Evolutionary conservation across 2,113 vertebrate species (phyloP).

Genomic region (Sula dactylatra): DNA sequence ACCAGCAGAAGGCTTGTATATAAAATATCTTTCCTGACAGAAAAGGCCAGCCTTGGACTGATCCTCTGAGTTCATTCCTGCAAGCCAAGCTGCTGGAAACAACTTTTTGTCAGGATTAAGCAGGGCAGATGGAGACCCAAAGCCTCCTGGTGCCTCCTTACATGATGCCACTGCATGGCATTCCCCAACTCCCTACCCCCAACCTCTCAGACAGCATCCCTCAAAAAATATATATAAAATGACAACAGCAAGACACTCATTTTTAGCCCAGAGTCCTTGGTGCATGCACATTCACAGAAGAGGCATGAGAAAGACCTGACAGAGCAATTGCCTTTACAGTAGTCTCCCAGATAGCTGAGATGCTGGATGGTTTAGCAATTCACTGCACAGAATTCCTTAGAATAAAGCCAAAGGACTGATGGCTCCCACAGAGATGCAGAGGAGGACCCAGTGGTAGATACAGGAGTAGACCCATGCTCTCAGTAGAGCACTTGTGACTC

Average conservation of each 20-base stretch:
- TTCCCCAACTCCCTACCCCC: neutral
- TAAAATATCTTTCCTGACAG: neutral
- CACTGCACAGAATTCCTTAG: neutral
- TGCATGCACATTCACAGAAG: neutral
- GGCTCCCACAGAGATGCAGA: neutral
- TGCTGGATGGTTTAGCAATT: neutral
- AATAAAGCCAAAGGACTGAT: neutral
- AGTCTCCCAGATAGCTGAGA: neutral
- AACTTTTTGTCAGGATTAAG: neutral
- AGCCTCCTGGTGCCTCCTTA: neutral
- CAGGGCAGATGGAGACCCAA: neutral
- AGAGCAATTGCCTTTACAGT: neutral
- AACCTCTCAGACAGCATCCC: neutral
- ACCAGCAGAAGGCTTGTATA: neutral
- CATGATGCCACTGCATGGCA: neutral
- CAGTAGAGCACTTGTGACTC: neutral
- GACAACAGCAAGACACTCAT: neutral
- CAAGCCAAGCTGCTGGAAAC: neutral
- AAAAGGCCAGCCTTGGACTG: neutral
- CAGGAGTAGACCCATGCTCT: neutral
- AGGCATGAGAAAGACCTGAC: neutral
- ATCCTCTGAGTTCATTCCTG: neutral
- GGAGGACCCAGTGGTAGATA: neutral
- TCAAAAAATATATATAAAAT: neutral
- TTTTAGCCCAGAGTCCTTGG: neutral